phyloP scores from a whole-genome alignment of 2,113 vertebrate genomes.

The Protobothrops mucrosquamatus region DNA sequence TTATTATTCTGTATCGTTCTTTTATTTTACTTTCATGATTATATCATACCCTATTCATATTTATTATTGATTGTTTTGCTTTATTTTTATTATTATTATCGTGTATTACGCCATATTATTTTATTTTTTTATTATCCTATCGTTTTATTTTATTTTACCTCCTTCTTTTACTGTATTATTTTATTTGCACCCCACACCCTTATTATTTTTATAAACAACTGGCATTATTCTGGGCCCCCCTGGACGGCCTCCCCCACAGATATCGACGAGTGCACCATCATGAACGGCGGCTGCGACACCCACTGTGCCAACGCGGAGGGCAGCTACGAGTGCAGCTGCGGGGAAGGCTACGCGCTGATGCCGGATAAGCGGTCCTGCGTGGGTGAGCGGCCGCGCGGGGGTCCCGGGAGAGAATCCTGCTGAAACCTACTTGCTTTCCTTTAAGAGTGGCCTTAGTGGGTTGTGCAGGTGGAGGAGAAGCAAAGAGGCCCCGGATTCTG shows the following conservation, averaged over 20 bases:
- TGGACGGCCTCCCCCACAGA: slow-evolving; percentile 25
- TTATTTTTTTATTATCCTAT: too few relatives aligned
- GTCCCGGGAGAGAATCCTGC: accelerated
- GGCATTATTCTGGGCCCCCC: neutral
- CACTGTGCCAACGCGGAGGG: slow-evolving; percentile 91
- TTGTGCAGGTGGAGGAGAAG: too few relatives aligned
- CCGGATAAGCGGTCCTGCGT: slow-evolving; percentile 84
- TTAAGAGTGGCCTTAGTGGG: neutral
- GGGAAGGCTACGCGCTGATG: slow-evolving; percentile 85
- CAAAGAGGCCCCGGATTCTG: neutral
- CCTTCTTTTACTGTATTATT: neutral
- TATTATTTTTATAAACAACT: neutral
- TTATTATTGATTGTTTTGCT: too few relatives aligned
- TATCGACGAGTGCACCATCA: slow-evolving; percentile 72
- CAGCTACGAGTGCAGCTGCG: slow-evolving; percentile 89
- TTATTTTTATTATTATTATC: neutral
- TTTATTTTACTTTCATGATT: too few relatives aligned
- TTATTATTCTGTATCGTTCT: too few relatives aligned
- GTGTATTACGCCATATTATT: too few relatives aligned
- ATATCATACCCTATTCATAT: too few relatives aligned
- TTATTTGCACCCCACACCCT: too few relatives aligned
- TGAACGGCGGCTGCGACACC: slow-evolving; percentile 87
- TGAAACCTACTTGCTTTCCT: too few relatives aligned
- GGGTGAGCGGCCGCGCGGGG: slow-evolving; percentile 59
- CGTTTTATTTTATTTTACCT: too few relatives aligned